These are phyloP conservation scores for Ascidia mentula DNA, from an alignment of 23 tunicate species.

Conservation along the genomic window DNA sequence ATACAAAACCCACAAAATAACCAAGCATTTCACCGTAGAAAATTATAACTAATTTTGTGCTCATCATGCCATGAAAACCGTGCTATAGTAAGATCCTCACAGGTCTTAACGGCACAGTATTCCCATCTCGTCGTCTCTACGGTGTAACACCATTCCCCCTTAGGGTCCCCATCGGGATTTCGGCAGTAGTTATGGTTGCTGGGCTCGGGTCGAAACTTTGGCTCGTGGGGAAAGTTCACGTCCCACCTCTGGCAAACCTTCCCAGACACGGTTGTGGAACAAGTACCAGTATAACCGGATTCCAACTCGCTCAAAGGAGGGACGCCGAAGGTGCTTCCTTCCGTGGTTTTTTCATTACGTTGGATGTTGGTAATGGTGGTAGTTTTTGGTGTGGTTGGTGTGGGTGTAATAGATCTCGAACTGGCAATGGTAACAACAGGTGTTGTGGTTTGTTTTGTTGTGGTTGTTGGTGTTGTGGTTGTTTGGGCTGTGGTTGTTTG, in stretches of 20 bases:
- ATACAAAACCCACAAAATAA: too few species aligned
- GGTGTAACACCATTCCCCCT: constrained; percentile 51
- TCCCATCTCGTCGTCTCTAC: constrained; percentile 43
- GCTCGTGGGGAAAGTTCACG: constrained; percentile 18
- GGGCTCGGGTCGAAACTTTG: constrained; percentile 17
- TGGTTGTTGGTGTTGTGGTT: not conserved
- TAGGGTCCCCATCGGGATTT: constrained; percentile 32
- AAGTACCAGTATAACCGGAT: constrained; percentile 12
- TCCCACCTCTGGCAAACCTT: constrained; percentile 40
- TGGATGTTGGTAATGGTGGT: not conserved
- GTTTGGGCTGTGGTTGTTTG: constrained; percentile 10
- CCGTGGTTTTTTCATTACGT: not conserved
- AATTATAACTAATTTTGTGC: too few species aligned
- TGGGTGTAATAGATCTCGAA: not conserved
- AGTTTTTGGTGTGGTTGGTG: not conserved
- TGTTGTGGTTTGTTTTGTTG: not conserved
- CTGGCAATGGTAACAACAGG: not conserved
- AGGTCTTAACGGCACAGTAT: constrained; percentile 30
- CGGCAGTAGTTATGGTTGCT: constrained; percentile 48
- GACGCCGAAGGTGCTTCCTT: not conserved
- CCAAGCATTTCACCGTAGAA: too few species aligned
- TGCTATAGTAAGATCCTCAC: constrained; percentile 22
- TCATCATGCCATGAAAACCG: too few species aligned
- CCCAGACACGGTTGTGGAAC: constrained; percentile 13
- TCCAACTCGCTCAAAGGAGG: not conserved